These are phyloP conservation scores for Anguilla anguilla DNA, from an alignment of 2,797 vertebrate genomes.

Conservation along the genomic window DNA sequence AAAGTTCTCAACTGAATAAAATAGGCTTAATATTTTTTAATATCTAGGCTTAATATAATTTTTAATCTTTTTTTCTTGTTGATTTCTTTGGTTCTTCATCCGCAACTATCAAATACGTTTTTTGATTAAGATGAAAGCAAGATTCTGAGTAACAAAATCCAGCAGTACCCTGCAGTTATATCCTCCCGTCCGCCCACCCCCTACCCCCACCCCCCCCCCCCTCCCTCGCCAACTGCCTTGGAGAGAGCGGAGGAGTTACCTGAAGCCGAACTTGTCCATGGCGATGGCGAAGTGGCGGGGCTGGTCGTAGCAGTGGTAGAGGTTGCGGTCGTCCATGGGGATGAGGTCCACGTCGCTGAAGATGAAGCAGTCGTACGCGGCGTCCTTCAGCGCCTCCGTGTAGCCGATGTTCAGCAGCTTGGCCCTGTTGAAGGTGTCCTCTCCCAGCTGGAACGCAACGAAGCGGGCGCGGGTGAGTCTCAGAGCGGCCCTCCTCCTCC, in stretches of 20 bases:
- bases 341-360: conserved; percentile 97
- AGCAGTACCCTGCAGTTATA: not conserved
- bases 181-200: not conserved
- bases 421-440: conserved; percentile 95
- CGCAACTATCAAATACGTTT: too few relatives aligned
- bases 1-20: too few relatives aligned
- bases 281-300: conserved; percentile 96
- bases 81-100: not conserved
- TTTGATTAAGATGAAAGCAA: not conserved
- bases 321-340: conserved; percentile 97
- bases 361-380: conserved; percentile 95
- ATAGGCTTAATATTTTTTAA: too few relatives aligned
- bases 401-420: conserved; percentile 96
- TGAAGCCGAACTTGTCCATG: conserved; percentile 99
- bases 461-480: not conserved
- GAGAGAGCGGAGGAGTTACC: conserved; percentile 63
- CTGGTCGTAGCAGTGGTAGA: conserved; percentile 97
- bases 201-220: not conserved
- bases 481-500: not conserved
- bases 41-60: too few relatives aligned
- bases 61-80: not conserved
- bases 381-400: conserved; percentile 88
- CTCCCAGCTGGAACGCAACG: conserved; percentile 78
- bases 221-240: too few relatives aligned
- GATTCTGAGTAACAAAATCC: not conserved